Conservation (phyloP, 2,113 vertebrate species). For the Tricholaema leucomelas region DNA sequence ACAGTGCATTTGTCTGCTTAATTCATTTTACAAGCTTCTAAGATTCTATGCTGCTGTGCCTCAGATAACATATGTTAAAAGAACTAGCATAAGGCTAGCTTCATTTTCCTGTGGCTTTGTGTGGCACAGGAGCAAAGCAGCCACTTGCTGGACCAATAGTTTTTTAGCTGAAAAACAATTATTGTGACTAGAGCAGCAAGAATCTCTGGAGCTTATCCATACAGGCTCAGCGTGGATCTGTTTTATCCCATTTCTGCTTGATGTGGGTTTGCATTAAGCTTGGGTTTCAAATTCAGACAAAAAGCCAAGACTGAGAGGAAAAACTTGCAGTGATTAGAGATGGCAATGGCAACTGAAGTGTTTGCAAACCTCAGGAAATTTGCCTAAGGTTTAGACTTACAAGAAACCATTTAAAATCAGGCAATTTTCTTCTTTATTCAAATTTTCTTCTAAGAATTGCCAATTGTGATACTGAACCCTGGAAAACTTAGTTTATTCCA, state of each 20-base stretch:
- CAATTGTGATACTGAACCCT: background rate
- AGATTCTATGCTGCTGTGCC: conserved; percentile 6
- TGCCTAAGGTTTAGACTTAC: background rate
- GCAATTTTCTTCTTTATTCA: background rate
- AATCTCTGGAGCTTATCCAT: background rate
- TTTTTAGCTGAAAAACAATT: background rate
- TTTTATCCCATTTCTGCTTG: conserved; percentile 16
- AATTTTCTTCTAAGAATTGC: background rate
- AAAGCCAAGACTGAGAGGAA: conserved; percentile 10
- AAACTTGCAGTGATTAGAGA: conserved; percentile 9
- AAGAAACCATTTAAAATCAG: conserved; percentile 6
- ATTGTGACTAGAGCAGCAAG: conserved; percentile 19
- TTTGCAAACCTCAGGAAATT: conserved; percentile 12
- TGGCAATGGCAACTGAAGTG: background rate
- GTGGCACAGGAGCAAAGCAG: conserved; percentile 7
- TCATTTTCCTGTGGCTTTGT: background rate
- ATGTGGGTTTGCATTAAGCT: conserved; percentile 53
- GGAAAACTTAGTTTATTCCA: background rate
- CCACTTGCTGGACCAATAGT: background rate
- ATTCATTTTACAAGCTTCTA: conserved; percentile 45
- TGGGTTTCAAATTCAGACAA: conserved; percentile 38
- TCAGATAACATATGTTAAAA: background rate
- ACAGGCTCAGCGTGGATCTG: conserved; percentile 1
- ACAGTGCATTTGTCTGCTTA: conserved; percentile 39
- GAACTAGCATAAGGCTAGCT: background rate